Percentiles rank a stretch among this genome's conserved stretches.
These are phyloP conservation scores for Corapipo altera DNA, from an alignment of 2,113 vertebrate species.

Conservation along the genomic window DNA sequence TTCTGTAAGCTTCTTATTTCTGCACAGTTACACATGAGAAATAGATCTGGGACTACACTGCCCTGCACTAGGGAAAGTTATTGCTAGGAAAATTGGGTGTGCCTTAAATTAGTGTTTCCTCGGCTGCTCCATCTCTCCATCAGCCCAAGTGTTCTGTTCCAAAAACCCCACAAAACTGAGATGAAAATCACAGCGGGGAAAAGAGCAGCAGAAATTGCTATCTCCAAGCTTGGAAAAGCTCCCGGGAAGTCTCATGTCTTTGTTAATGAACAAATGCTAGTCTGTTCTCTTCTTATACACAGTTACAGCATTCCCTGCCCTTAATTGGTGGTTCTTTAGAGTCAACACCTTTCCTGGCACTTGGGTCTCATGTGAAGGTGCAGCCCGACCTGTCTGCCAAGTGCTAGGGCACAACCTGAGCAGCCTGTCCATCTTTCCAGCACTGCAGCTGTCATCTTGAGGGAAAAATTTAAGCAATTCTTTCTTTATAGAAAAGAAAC, in stretches of 20 bases:
- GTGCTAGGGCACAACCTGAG: background rate
- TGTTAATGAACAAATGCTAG: background rate
- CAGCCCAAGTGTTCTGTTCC: background rate
- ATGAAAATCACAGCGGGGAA: background rate
- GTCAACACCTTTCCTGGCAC: background rate
- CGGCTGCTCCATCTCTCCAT: background rate
- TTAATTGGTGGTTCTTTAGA: background rate
- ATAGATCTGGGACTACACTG: background rate
- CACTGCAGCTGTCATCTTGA: background rate
- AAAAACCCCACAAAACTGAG: background rate
- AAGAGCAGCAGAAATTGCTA: background rate
- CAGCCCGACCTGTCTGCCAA: background rate
- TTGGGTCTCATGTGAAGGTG: background rate
- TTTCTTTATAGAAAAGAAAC: conserved; percentile 33
- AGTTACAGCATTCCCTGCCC: background rate
- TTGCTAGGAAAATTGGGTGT: background rate
- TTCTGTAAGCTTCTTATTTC: background rate
- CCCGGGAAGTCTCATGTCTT: background rate
- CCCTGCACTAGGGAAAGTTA: background rate
- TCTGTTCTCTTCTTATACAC: background rate
- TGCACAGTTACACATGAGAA: background rate
- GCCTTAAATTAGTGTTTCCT: background rate
- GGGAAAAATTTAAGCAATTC: background rate
- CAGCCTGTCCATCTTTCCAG: background rate
- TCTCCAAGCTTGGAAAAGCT: background rate